Evolutionary conservation across 2,888 invertebrate genomes (phyloP), one percentile per base, ranked within the genome.

Genomic region (Phalangium opilio): DNA sequence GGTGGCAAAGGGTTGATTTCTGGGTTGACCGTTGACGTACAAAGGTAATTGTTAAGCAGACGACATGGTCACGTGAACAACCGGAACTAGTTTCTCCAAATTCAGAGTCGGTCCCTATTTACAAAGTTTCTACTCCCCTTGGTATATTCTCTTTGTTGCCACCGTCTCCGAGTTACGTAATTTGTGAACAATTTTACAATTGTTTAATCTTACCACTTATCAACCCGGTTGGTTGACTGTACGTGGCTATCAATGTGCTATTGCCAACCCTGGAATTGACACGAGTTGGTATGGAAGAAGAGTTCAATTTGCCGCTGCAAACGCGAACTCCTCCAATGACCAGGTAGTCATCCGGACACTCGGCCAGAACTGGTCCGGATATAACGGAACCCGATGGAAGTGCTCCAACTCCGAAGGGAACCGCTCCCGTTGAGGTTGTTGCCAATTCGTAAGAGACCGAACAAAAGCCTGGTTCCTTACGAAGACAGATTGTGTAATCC

Each of bases 401-500:
- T 2, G 52, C 34, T 2, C 56, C 56, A 3, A 56, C 51, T 1
- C 54, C 56, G 36, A 56, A 56, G 4, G 56, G 56, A 10, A 48
- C 45, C 3, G 52, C 49, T 10, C 34, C 48, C 15, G 49, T 39
- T 11, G 48, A 49, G 33, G 51, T 51, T 1, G 52, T 21, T 3
- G 43, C 46, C 8, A 57, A 40, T 41, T 56, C 53, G 43, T 57
- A 57, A 8, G 56, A 52, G 15, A 57, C 49, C 8, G 57, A 57
- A 38, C 57, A 57, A 40, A 56, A 57, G n/a, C 57, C 57, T 4
- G 57, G 51, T 19, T 56, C 56, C 45, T 57, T 57, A 14, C 45
- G 40, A 32, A 57, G 46, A 36, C 57, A 57, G 7, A 56, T 56
- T 19, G 51, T 47, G 27, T 57, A 57, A 42, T 57, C 57, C 45